Base-by-base conservation (phyloP, 2,888 invertebrate species). In the Ischnura elegans region DNA sequence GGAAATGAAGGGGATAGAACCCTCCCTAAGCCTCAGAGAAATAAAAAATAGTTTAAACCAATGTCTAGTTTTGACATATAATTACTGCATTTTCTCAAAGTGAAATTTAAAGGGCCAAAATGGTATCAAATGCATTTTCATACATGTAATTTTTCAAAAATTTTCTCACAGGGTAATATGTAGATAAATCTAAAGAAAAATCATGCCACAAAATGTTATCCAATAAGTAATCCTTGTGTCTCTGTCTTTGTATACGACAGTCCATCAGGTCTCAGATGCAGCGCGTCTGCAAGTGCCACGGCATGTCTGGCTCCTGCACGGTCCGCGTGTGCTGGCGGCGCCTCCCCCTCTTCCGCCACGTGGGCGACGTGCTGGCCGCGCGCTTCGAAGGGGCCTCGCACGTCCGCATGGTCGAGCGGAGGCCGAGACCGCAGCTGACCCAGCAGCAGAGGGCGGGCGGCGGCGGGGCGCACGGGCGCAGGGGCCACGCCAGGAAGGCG, bases 291-390 rank as follows among this genome's bases (percentile, higher is more conserved):
- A 99, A 99, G 96, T 99, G 99, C 95, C 99, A 99, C 96, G 99
- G 99, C 45, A 98, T 99, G 97, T 98, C 98, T 0, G 99, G 98
- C 0, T 98, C 98, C 4, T 99, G 99, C 96, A 98, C 98, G 85
- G 97, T 98, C 94, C 97, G 98, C 90, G 98, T 99, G 13, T 99
- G 99, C 96, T 99, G 99, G 99, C 97, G 98, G 94, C 97, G 98
- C 94, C 96, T 99, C 95, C 98, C 98, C 6, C 97, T 97, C 84
- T 98, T 99, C 95, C 96, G 98, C 47, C 96, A 97, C 94, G 98
- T 99, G 8, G 98, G 98, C 0, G 97, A 98, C 94, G 97, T 97
- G 0, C 96, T 99, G 93, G 97, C 97, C 94, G 97, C 97, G 87
- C 97, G 98, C 95, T 99, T 98, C 96, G 98, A 99, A 95, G 98